Evolutionary conservation across 2,797 vertebrate species (phyloP).

Genomic region (Sylvia borin): DNA sequence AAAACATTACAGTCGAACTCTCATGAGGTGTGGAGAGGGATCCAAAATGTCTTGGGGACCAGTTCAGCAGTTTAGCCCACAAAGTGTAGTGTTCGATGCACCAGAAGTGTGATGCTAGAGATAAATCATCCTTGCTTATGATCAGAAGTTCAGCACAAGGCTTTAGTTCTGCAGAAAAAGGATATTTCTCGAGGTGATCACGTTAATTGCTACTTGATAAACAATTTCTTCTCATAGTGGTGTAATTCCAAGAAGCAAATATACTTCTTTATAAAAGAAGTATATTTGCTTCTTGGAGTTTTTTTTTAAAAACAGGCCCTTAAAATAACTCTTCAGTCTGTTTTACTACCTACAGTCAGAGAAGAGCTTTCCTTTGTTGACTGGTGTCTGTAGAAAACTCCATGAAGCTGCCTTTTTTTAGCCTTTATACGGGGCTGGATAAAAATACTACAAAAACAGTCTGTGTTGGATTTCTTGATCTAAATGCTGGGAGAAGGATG

Average conservation of each 20-base stretch:
- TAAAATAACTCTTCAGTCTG: conserved; percentile 25
- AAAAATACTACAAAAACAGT: background rate
- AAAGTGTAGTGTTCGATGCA: background rate
- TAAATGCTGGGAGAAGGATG: background rate
- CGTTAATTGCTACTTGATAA: conserved; percentile 4
- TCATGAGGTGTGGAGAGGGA: background rate
- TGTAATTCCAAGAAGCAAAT: conserved; percentile 44
- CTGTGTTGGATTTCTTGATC: background rate
- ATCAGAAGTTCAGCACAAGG: background rate
- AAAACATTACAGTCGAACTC: background rate
- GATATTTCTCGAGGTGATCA: conserved; percentile 23
- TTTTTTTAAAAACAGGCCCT: background rate
- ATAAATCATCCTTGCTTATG: background rate
- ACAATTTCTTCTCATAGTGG: conserved; percentile 1
- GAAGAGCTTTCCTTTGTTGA: background rate
- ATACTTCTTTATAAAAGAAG: background rate
- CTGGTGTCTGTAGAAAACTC: background rate
- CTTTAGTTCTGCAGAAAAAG: background rate
- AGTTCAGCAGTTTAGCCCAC: background rate
- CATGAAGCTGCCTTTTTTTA: background rate
- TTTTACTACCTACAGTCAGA: conserved; percentile 23
- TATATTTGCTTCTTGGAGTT: too few species aligned
- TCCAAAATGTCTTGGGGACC: background rate
- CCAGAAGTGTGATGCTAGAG: background rate
- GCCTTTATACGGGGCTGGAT: background rate